These are phyloP conservation scores for Leptopilina syphax DNA, from an alignment of 2,888 invertebrate genomes.

Conservation along the genomic window DNA sequence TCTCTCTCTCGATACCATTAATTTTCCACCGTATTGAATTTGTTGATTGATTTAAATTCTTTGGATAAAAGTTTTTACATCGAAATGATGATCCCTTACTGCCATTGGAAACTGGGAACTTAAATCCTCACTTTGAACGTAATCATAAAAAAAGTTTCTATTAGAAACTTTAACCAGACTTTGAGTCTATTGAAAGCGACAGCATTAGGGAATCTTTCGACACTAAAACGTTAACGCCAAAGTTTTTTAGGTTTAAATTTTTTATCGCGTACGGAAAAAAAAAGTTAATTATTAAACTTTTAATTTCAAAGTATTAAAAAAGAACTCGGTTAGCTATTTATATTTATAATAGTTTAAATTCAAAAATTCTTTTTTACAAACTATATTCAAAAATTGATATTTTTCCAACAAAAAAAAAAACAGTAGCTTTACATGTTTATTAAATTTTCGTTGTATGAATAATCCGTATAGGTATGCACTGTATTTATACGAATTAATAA, in stretches of 20 bases:
- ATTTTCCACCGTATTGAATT: neutral
- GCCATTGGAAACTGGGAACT: constrained; percentile 11
- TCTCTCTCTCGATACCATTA: neutral
- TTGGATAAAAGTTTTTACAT: neutral
- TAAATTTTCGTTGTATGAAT: no score
- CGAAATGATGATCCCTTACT: constrained; percentile 10
- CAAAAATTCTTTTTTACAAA: no score
- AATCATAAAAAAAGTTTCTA: constrained; percentile 31
- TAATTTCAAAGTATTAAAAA: no score
- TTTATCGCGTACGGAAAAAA: neutral
- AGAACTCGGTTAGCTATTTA: no score
- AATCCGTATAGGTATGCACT: no score
- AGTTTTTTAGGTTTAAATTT: neutral
- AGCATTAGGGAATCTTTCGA: constrained; percentile 16
- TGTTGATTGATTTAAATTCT: neutral
- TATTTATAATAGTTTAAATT: no score
- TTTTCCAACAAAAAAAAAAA: no score
- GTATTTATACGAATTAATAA: no score
- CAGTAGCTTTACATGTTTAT: no score
- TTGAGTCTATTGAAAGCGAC: constrained; percentile 17
- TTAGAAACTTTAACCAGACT: constrained; percentile 18
- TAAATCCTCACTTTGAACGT: constrained; percentile 17
- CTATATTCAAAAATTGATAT: no score
- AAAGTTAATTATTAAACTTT: no score
- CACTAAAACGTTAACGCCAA: constrained; percentile 5